Conservation (phyloP, 2,797 vertebrate genomes). For the Atherinosoma microstoma region DNA sequence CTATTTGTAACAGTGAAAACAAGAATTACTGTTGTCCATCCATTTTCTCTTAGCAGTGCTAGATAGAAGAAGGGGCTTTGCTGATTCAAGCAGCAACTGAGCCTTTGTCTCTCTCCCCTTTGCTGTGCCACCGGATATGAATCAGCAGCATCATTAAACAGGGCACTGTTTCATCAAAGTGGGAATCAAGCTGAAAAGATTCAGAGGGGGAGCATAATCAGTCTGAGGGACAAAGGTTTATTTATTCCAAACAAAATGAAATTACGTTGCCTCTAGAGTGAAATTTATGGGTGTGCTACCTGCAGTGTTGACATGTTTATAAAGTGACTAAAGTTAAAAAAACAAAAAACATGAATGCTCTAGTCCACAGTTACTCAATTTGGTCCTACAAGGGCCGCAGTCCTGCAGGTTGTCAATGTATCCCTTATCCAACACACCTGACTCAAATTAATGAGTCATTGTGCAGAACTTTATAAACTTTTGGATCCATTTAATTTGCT, state of each 20-base stretch:
- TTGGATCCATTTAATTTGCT: too few species aligned
- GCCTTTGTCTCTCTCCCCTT: constrained; percentile 57
- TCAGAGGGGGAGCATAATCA: constrained; percentile 74
- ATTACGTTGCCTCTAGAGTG: constrained; percentile 77
- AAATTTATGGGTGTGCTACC: constrained; percentile 75
- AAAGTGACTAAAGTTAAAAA: constrained; percentile 57
- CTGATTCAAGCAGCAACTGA: constrained; percentile 63
- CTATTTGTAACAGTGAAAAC: constrained; percentile 81
- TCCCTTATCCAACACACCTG: too few species aligned
- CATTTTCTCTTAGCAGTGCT: constrained; percentile 56
- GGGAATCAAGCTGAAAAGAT: constrained; percentile 77
- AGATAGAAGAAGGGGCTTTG: constrained; percentile 39
- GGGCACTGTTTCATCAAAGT: constrained; percentile 80
- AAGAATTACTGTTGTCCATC: constrained; percentile 78
- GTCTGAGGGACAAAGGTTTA: constrained; percentile 78
- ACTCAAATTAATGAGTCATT: too few species aligned
- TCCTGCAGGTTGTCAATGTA: too few species aligned
- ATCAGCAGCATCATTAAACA: constrained; percentile 80
- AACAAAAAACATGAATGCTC: constrained; percentile 1
- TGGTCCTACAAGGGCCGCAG: too few species aligned
- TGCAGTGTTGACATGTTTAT: constrained; percentile 78
- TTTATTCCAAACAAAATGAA: constrained; percentile 84
- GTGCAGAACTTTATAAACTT: too few species aligned
- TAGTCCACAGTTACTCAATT: neutral
- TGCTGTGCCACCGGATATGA: constrained; percentile 70